A percentile compares a stretch with the other conserved stretches of the same genome.
These are phyloP conservation scores for Mus spretus DNA, from an alignment of 2,797 vertebrate genomes.

Conservation along the genomic window DNA sequence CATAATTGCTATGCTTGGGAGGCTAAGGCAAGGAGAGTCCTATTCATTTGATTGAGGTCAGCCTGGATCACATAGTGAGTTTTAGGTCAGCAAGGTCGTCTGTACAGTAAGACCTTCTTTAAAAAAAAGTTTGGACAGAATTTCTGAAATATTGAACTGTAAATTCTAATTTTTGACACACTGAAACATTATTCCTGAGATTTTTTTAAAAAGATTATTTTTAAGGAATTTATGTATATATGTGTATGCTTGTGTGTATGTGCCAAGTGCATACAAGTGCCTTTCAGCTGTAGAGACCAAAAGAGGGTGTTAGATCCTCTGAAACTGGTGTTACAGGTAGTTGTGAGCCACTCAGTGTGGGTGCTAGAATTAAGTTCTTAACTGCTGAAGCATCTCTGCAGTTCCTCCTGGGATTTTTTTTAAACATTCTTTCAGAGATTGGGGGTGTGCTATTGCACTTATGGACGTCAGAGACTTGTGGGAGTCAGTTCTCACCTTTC, in stretches of 20 bases:
- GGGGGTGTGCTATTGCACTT: background rate
- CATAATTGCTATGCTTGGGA: background rate
- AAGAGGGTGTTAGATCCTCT: background rate
- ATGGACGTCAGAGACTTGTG: background rate
- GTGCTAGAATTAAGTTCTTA: background rate
- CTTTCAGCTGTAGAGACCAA: no score
- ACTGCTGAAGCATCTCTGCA: background rate
- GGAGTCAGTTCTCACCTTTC: background rate
- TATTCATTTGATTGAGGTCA: background rate
- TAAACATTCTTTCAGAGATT: background rate
- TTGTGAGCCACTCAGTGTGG: background rate
- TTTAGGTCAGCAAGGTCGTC: background rate
- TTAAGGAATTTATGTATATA: background rate
- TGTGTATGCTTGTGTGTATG: background rate
- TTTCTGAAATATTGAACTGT: background rate
- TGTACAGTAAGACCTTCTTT: background rate
- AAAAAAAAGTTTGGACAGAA: background rate
- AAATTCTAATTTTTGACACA: background rate
- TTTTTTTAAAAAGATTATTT: background rate
- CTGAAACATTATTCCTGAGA: background rate
- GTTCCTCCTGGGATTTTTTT: background rate
- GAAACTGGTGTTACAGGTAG: background rate
- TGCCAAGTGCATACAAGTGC: background rate
- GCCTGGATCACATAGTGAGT: background rate
- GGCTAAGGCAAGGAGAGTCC: no score